A percentile compares a stretch with the other conserved stretches of the same genome.
These are phyloP conservation scores for Diadema setosum DNA, from an alignment of 35 echinoderm and acorn worm species.

Conservation along the genomic window DNA sequence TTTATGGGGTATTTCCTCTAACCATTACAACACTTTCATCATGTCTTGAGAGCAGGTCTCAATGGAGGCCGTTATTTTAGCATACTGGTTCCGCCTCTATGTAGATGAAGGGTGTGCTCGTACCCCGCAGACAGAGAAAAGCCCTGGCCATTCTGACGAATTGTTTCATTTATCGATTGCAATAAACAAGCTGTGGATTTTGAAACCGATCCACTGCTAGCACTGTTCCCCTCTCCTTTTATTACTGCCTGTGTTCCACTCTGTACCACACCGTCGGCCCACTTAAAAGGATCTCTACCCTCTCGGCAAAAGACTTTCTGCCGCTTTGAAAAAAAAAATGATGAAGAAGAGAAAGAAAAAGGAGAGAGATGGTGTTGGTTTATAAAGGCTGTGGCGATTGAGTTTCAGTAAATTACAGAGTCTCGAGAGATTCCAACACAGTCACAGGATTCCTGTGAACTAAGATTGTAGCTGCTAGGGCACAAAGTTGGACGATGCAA, in stretches of 20 bases:
- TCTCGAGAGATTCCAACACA: background rate
- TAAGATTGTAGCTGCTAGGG: too few relatives aligned
- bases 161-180: conserved; percentile 6
- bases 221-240: background rate
- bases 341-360: background rate
- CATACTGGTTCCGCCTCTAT: background rate
- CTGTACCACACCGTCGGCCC: background rate
- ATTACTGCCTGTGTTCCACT: background rate
- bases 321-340: background rate
- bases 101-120: background rate
- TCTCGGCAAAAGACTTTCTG: too few relatives aligned
- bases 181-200: background rate
- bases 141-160: background rate
- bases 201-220: background rate
- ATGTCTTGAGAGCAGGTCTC: background rate
- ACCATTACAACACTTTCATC: conserved; percentile 1
- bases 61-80: background rate
- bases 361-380: background rate
- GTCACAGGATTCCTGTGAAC: too few relatives aligned
- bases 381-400: background rate
- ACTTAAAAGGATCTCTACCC: background rate
- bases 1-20: background rate
- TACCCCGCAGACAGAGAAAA: background rate
- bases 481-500: too few relatives aligned
- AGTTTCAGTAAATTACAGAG: conserved; percentile 15